A percentile compares a stretch with the other conserved stretches of the same genome.
Evolutionary conservation across 1,140 invertebrate species (phyloP).

Genomic region (Penaeus vannamei): DNA sequence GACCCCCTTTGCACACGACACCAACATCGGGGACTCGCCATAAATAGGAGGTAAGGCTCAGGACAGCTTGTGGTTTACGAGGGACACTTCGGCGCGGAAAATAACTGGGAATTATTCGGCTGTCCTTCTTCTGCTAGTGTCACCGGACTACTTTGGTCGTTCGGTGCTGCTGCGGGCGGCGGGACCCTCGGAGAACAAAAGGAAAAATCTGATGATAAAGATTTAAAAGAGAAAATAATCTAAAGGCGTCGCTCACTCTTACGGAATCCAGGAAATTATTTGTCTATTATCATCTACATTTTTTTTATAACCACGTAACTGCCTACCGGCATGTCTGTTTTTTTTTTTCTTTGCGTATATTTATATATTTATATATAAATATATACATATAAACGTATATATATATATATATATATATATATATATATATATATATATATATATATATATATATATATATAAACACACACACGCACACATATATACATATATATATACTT

Average conservation of each 20-base stretch:
- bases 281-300: background rate
- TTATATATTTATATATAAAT: background rate
- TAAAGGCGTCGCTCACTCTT: background rate
- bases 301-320: too few species aligned
- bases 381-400: constrained; percentile 27
- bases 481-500: background rate
- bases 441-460: constrained; percentile 37
- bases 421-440: constrained; percentile 37
- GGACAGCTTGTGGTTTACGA: too few species aligned
- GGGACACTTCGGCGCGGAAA: too few species aligned
- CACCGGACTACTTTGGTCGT: too few species aligned
- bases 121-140: too few species aligned
- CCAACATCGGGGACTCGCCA: too few species aligned
- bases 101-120: too few species aligned
- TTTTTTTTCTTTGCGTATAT: background rate
- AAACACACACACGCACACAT: constrained; percentile 9
- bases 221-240: background rate
- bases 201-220: background rate
- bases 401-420: constrained; percentile 37
- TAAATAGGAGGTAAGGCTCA: too few species aligned
- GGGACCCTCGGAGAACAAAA: background rate
- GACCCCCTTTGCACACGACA: background rate
- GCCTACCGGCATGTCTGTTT: too few species aligned
- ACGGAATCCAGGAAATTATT: background rate
- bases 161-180: background rate